Conservation (phyloP, 2,888 invertebrate genomes). For the Junonia oenone region DNA sequence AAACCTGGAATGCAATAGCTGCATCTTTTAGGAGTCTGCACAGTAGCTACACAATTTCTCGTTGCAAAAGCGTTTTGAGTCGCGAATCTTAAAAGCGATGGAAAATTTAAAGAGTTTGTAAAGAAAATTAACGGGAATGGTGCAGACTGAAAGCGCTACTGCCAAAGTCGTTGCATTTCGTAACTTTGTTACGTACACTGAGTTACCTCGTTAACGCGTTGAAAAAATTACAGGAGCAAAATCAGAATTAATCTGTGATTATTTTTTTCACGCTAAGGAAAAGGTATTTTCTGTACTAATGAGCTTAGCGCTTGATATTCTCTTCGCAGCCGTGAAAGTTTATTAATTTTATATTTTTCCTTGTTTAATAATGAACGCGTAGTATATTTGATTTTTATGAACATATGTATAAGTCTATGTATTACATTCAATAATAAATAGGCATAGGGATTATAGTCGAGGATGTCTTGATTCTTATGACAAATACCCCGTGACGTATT, state of each 20-base stretch:
- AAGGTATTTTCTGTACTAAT: constrained; percentile 56
- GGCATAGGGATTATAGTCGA: background rate
- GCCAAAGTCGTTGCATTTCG: constrained; percentile 51
- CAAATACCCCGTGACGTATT: background rate
- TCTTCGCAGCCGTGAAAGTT: constrained; percentile 1
- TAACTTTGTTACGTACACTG: constrained; percentile 63
- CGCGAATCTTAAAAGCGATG: constrained; percentile 56
- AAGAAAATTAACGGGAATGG: constrained; percentile 63
- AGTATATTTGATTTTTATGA: background rate
- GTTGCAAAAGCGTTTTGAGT: constrained; percentile 42
- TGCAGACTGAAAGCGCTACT: constrained; percentile 47
- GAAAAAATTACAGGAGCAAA: constrained; percentile 57
- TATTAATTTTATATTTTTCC: background rate
- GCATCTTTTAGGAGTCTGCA: constrained; percentile 30
- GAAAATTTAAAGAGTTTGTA: constrained; percentile 67
- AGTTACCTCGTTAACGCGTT: constrained; percentile 68
- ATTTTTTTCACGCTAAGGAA: constrained; percentile 49
- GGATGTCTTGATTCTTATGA: background rate
- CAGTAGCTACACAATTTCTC: constrained; percentile 46
- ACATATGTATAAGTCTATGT: no score
- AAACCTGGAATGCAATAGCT: constrained; percentile 23
- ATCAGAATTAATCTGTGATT: constrained; percentile 57
- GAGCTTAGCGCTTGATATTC: constrained; percentile 46
- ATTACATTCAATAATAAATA: background rate
- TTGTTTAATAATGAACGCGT: background rate